Evolutionary conservation across 2,113 vertebrate species (phyloP).

Genomic region (Conger conger): DNA sequence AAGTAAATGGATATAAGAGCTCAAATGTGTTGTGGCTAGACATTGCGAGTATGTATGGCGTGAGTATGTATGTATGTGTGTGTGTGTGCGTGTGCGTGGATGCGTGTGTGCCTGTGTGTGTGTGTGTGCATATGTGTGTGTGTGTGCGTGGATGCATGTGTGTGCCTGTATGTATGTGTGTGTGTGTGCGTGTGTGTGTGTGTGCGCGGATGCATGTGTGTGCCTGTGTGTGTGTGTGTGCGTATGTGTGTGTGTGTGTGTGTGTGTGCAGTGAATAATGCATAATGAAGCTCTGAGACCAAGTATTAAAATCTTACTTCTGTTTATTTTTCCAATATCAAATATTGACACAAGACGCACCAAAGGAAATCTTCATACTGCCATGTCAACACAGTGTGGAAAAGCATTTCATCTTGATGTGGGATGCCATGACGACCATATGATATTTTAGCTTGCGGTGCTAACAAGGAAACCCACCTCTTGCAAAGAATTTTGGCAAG

Average conservation of each 20-base stretch:
- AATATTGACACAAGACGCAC: background rate
- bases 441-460: background rate
- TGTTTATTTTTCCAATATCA: background rate
- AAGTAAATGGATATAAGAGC: too few relatives aligned
- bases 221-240: too few relatives aligned
- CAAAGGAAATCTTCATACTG: background rate
- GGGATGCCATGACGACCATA: background rate
- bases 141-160: background rate
- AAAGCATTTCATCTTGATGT: background rate
- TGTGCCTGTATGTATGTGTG: too few relatives aligned
- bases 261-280: background rate
- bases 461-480: background rate
- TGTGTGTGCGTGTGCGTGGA: background rate
- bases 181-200: too few relatives aligned
- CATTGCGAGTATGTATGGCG: too few relatives aligned
- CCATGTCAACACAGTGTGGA: background rate
- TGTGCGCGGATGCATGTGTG: too few relatives aligned
- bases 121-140: slow-evolving; percentile 1
- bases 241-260: background rate
- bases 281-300: too few relatives aligned
- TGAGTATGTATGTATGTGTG: background rate
- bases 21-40: too few relatives aligned
- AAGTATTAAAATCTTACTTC: background rate
- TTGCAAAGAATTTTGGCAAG: background rate
- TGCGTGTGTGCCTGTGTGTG: background rate